Percentiles rank a stretch among this genome's conserved stretches.
Evolutionary conservation across 2,888 invertebrate species (phyloP).

Genomic region (Limnephilus lunatus): DNA sequence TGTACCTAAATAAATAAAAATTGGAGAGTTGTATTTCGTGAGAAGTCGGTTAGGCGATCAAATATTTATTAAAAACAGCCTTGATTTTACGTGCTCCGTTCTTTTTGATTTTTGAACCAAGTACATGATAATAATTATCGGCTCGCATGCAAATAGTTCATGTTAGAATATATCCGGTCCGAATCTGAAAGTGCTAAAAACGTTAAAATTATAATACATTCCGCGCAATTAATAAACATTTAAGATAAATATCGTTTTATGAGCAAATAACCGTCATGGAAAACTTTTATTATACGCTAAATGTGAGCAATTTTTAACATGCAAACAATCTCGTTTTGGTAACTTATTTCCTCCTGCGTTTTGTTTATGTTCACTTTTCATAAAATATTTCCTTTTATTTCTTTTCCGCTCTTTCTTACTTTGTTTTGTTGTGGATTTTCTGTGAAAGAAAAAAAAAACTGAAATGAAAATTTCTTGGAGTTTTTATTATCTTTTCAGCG

Average conservation of each 20-base stretch:
- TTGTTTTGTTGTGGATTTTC: constrained; percentile 53
- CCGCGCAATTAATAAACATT: background rate
- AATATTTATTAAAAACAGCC: background rate
- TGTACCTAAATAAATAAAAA: too few relatives aligned
- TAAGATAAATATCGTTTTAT: constrained; percentile 2
- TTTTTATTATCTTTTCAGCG: constrained; percentile 54
- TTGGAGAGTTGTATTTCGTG: too few relatives aligned
- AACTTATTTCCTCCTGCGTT: constrained; percentile 29
- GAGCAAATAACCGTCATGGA: background rate
- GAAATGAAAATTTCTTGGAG: constrained; percentile 42
- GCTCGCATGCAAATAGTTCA: background rate
- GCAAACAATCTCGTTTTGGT: constrained; percentile 31
- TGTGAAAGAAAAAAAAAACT: constrained; percentile 26
- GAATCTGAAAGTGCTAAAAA: background rate
- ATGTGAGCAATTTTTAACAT: constrained; percentile 24
- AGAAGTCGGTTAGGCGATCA: too few relatives aligned
- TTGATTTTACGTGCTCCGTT: background rate
- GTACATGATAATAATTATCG: background rate
- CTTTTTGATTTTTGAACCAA: background rate
- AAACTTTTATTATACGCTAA: background rate
- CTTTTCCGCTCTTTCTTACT: constrained; percentile 47
- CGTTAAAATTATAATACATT: background rate
- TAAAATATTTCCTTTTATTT: constrained; percentile 60
- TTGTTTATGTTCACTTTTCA: constrained; percentile 57
- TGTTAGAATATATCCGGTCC: background rate